Evolutionary conservation across 2,113 vertebrate genomes (phyloP).

Genomic region (Orientallactaga bullata): DNA sequence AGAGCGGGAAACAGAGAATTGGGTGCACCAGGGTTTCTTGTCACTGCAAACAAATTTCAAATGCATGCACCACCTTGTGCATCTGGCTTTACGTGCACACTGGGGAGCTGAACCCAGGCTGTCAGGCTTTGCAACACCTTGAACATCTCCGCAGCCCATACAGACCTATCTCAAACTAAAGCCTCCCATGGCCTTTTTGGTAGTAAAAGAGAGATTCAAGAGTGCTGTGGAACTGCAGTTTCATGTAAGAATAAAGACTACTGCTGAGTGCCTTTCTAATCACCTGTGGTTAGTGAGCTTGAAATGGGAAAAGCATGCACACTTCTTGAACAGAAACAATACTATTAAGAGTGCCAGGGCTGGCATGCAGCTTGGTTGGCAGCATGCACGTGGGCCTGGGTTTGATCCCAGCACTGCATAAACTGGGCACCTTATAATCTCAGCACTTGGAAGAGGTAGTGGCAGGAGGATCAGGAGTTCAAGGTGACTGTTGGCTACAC

Average conservation of each 20-base stretch:
- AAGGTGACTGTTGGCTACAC: neutral
- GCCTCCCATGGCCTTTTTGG: neutral
- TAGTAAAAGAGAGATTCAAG: constrained; percentile 39
- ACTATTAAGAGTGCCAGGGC: neutral
- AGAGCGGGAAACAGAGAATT: too few relatives aligned
- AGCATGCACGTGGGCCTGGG: neutral
- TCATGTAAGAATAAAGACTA: constrained; percentile 29
- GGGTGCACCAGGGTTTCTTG: too few relatives aligned
- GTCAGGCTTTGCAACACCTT: too few relatives aligned
- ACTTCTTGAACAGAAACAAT: neutral
- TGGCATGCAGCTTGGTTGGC: neutral
- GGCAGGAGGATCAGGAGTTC: neutral
- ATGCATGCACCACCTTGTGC: too few relatives aligned
- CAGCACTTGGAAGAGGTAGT: too few relatives aligned
- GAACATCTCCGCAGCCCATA: too few relatives aligned
- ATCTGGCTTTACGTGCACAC: too few relatives aligned
- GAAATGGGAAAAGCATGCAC: constrained; percentile 13
- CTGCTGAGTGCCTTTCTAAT: constrained; percentile 15
- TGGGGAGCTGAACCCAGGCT: too few relatives aligned
- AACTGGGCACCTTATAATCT: too few relatives aligned
- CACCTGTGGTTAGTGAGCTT: neutral
- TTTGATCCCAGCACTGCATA: too few relatives aligned
- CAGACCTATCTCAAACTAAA: too few relatives aligned
- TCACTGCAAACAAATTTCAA: too few relatives aligned
- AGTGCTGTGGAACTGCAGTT: constrained; percentile 33